A percentile compares a stretch with the other conserved stretches of the same genome.
Conservation (phyloP, 2,113 vertebrate genomes). For the Zingel zingel region DNA sequence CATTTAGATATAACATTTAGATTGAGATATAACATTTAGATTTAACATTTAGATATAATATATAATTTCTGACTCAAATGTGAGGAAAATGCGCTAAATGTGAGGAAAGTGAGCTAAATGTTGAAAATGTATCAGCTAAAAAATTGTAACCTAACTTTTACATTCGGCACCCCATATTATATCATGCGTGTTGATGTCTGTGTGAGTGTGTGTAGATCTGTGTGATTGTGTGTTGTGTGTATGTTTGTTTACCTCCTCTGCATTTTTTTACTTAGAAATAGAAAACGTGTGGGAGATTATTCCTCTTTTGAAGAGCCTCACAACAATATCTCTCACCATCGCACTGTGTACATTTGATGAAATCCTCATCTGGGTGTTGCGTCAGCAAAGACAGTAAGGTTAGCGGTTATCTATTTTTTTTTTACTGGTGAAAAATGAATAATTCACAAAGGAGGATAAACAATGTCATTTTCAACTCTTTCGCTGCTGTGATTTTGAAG, state of each 20-base stretch:
- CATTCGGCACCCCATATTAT: too few species aligned
- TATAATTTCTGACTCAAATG: too few species aligned
- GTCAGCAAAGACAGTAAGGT: conserved; percentile 74
- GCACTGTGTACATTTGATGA: conserved; percentile 73
- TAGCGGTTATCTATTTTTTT: conserved; percentile 68
- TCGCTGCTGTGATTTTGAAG: conserved; percentile 44
- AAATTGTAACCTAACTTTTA: too few species aligned
- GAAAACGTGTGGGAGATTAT: conserved; percentile 77
- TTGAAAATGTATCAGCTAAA: too few species aligned
- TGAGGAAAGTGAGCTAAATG: too few species aligned
- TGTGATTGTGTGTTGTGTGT: conserved; percentile 53
- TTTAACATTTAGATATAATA: too few species aligned
- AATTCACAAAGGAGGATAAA: conserved; percentile 55
- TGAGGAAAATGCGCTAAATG: too few species aligned
- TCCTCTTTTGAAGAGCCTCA: conserved; percentile 77
- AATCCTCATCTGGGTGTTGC: conserved; percentile 76
- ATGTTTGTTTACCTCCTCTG: conserved; percentile 67
- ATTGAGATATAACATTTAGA: too few species aligned
- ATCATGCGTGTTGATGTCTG: conserved; percentile 42
- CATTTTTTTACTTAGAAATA: conserved; percentile 75
- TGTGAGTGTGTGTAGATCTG: conserved; percentile 48
- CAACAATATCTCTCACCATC: conserved; percentile 73
- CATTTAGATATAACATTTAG: too few species aligned
- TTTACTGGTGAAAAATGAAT: conserved; percentile 65
- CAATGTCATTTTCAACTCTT: conserved; percentile 35